Percentiles rank a stretch among this genome's conserved stretches.
Evolutionary conservation across 2,888 invertebrate genomes (phyloP).

Genomic region (Amphimallon solstitiale): DNA sequence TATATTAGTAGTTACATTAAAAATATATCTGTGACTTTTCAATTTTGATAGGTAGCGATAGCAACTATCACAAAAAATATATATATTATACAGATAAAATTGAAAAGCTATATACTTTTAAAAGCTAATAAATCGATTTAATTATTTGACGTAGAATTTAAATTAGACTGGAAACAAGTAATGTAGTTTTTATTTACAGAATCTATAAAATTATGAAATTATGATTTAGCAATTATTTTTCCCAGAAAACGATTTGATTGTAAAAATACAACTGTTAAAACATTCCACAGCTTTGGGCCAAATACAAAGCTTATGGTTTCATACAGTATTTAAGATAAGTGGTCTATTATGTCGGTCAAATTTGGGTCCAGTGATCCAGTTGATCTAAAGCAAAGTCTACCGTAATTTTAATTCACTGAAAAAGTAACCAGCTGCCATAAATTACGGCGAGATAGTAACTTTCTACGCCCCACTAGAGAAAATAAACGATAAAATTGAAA

Average conservation of each 20-base stretch:
- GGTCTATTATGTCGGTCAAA: conserved; percentile 37
- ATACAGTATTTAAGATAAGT: conserved; percentile 41
- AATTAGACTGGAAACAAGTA: too few species aligned
- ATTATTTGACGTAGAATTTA: too few species aligned
- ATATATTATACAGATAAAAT: too few species aligned
- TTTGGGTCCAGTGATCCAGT: conserved; percentile 3
- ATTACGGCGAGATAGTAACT: conserved; percentile 17
- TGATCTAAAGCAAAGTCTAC: conserved; percentile 21
- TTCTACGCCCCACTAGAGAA: conserved; percentile 8
- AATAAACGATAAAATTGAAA: not conserved
- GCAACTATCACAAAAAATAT: too few species aligned
- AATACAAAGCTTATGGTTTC: conserved; percentile 27
- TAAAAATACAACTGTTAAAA: not conserved
- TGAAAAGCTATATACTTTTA: too few species aligned
- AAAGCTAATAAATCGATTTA: too few species aligned
- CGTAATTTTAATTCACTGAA: conserved; percentile 30
- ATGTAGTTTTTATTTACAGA: too few species aligned
- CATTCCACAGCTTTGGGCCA: conserved; percentile 23
- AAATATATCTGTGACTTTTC: too few species aligned
- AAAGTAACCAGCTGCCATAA: conserved; percentile 29
- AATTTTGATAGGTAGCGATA: too few species aligned
- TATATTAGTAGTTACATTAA: too few species aligned
- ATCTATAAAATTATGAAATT: not conserved
- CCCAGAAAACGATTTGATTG: not conserved
- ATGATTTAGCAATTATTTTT: not conserved